Conservation (phyloP, 2,888 invertebrate genomes). For the Abscondita cerata region DNA sequence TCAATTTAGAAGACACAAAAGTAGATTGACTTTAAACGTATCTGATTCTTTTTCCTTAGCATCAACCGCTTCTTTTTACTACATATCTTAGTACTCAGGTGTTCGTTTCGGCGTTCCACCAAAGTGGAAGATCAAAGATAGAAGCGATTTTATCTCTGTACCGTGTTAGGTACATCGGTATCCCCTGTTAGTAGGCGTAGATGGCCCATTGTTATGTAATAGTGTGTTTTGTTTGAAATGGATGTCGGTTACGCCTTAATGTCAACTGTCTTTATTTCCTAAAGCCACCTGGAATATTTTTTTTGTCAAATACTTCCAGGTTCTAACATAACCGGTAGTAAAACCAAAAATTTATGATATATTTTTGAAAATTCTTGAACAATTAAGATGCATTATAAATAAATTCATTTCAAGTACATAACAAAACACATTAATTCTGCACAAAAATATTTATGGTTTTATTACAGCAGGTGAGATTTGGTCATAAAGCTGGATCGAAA, state of each 20-base stretch:
- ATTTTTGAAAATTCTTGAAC: conserved; percentile 16
- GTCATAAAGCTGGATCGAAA: conserved; percentile 42
- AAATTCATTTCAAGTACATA: conserved; percentile 46
- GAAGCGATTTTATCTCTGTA: conserved; percentile 47
- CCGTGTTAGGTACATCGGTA: conserved; percentile 58
- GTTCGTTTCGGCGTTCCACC: conserved; percentile 41
- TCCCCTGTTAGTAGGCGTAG: conserved; percentile 60
- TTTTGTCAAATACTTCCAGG: conserved; percentile 13
- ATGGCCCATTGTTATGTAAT: conserved; percentile 59
- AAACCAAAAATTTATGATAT: background rate
- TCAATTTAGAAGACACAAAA: conserved; percentile 54
- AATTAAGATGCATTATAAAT: conserved; percentile 35
- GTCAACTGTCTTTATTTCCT: conserved; percentile 57
- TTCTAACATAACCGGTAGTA: too few species aligned
- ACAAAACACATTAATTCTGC: conserved; percentile 55
- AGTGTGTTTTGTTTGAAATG: conserved; percentile 58
- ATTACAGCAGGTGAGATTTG: conserved; percentile 57
- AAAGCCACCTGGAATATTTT: conserved; percentile 52
- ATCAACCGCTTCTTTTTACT: conserved; percentile 47
- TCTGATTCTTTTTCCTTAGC: conserved; percentile 54
- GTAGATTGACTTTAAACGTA: conserved; percentile 57
- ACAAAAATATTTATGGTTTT: conserved; percentile 59
- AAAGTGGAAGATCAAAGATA: conserved; percentile 47
- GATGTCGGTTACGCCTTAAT: conserved; percentile 58
- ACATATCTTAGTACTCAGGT: conserved; percentile 43